phyloP scores from a whole-genome alignment of 2,797 vertebrate species.

The Acropternis orthonyx region DNA sequence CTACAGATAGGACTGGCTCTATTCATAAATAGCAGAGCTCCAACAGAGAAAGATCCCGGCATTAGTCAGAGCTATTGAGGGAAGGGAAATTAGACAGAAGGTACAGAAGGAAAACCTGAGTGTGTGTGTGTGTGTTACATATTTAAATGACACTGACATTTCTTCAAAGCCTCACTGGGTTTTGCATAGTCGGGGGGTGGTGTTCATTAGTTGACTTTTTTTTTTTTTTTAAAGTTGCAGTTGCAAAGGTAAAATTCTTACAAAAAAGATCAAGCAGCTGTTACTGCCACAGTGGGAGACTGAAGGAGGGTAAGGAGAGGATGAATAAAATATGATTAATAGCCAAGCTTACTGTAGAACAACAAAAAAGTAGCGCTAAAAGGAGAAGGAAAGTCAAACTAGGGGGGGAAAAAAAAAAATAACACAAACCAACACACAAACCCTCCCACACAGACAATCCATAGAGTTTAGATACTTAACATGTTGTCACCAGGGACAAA shows the following conservation, averaged over 20 bases:
- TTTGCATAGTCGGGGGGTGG: not conserved
- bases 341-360: not conserved
- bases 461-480: not conserved
- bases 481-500: not conserved
- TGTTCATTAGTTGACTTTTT: not conserved
- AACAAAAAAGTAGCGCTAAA: not conserved
- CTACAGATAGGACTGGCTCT: constrained; percentile 21
- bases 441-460: too few species aligned
- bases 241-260: not conserved
- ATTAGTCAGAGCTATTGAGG: constrained; percentile 41
- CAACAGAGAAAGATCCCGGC: constrained; percentile 13
- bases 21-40: constrained; percentile 30
- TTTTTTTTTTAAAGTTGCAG: not conserved
- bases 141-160: not conserved
- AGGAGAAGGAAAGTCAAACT: not conserved
- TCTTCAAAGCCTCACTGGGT: not conserved
- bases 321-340: not conserved
- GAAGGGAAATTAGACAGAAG: constrained; percentile 42
- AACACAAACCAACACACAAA: not conserved
- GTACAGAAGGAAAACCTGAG: not conserved
- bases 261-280: not conserved
- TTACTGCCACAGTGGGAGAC: not conserved
- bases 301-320: not conserved
- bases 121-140: not conserved
- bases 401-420: not conserved